Percentiles rank a stretch among this genome's conserved stretches.
phyloP scores from a whole-genome alignment of 1,140 invertebrate genomes.

The Drosophila carrolli region DNA sequence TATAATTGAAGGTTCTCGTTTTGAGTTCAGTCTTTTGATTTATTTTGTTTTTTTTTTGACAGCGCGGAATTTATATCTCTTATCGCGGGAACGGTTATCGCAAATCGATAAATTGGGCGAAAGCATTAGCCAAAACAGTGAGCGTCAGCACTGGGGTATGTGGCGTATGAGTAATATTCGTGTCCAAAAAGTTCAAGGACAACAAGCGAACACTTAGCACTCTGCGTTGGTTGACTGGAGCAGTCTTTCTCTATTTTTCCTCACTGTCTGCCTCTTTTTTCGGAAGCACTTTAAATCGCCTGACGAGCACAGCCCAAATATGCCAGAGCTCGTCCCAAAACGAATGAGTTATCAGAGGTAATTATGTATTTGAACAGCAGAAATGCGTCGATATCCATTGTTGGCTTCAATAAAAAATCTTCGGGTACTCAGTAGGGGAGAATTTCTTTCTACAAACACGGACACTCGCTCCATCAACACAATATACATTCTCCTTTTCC shows the following conservation, averaged over 20 bases:
- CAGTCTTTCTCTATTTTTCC: constrained; percentile 1
- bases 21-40: constrained; percentile 15
- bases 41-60: constrained; percentile 19
- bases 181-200: constrained; percentile 63
- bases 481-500: not conserved
- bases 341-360: constrained; percentile 21
- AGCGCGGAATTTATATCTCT: constrained; percentile 52
- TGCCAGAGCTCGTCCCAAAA: not conserved
- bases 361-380: not conserved
- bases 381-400: not conserved
- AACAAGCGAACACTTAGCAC: constrained; percentile 19
- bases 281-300: constrained; percentile 6
- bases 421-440: constrained; percentile 5
- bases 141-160: constrained; percentile 20
- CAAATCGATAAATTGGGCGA: constrained; percentile 60
- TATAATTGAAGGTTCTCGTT: constrained; percentile 58
- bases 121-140: constrained; percentile 7
- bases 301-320: not conserved
- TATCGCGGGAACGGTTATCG: constrained; percentile 43
- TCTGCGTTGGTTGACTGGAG: not conserved
- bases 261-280: not conserved
- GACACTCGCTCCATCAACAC: not conserved
- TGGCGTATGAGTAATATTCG: constrained; percentile 55
- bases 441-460: constrained; percentile 18
- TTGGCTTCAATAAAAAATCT: not conserved